Percentiles rank a stretch among this genome's conserved stretches.
Conservation (phyloP, 2,113 vertebrate genomes). For the Muscicapa adusta region DNA sequence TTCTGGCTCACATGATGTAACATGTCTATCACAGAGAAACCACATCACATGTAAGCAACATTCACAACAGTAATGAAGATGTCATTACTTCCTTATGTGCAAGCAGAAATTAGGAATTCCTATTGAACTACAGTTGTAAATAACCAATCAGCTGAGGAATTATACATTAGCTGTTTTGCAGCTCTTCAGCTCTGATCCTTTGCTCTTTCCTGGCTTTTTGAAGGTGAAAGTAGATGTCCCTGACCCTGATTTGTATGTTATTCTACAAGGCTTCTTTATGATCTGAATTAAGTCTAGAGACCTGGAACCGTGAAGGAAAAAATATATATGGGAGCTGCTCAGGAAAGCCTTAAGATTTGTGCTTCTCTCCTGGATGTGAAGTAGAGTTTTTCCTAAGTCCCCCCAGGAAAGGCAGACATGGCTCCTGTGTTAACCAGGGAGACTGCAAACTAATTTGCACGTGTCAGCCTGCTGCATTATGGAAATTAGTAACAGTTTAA, state of each 20-base stretch:
- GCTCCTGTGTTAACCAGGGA: not conserved
- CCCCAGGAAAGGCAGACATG: not conserved
- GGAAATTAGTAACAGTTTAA: not conserved
- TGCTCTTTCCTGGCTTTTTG: not conserved
- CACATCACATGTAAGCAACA: rapidly evolving
- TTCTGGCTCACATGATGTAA: not conserved
- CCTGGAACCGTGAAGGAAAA: not conserved
- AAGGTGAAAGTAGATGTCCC: not conserved
- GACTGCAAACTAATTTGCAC: not conserved
- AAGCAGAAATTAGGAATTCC: not conserved
- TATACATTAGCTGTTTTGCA: not conserved
- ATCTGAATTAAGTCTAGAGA: not conserved
- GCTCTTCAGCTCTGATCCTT: not conserved
- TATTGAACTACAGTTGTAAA: not conserved
- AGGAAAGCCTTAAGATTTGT: not conserved
- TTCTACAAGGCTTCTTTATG: not conserved
- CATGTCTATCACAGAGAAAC: not conserved
- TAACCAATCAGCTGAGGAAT: not conserved
- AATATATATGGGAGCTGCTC: not conserved
- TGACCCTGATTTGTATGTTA: rapidly evolving
- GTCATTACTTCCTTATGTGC: not conserved
- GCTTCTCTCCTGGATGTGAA: not conserved
- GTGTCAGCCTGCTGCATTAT: not conserved
- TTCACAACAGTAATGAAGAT: not conserved
- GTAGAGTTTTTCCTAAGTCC: not conserved